Evolutionary conservation across 2,113 vertebrate species (phyloP), one percentile per base, ranked within the genome.

Genomic region (Verasper variegatus): DNA sequence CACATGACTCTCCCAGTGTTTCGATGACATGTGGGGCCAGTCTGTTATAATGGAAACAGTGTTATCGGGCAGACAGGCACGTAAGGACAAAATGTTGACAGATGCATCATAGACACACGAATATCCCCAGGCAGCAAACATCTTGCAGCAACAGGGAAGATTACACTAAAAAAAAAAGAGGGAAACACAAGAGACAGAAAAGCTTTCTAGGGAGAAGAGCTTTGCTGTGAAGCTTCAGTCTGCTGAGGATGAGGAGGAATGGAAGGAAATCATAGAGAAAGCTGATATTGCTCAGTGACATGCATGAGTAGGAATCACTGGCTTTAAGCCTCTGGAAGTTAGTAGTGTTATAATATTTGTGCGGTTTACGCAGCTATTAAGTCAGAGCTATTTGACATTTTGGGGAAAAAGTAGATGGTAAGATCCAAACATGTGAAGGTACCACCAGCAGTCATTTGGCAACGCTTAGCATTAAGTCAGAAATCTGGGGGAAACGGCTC

Each of bases 41-140:
- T 75, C 52, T 63, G 78, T 76, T 82, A 51, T 62, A 65, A 86
- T 86, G 57, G 82, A 88, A 90, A 88, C 81, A 79, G 59, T 58
- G 69, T 88, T 89, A 88, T 88, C 84, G 37, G 63, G 61, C 60
- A 87, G 76, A 83, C 66, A 45, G 68, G 74, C 83, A 80, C 17
- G 4, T 78, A 71, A 54, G 58, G 72, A 66, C 73, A 84, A 64
- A 52, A 60, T 80, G 82, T 75, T 82, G 79, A 89, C 77, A 76
- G 82, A 83, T 75, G 77, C 78, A 81, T 72, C 55, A 57, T 21
- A 82, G 68, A 76, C 78, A 84, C 3, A 84, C 3, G 0, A 59
- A 84, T 47, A 81, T 75, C 69, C 73, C 51, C 56, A 64, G 71
- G 63, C 80, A 76, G 71, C 55, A 77, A 76, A 73, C 61, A 17